Conservation (phyloP, 2,797 vertebrate species). For the Lepilemur septentrionalis region DNA sequence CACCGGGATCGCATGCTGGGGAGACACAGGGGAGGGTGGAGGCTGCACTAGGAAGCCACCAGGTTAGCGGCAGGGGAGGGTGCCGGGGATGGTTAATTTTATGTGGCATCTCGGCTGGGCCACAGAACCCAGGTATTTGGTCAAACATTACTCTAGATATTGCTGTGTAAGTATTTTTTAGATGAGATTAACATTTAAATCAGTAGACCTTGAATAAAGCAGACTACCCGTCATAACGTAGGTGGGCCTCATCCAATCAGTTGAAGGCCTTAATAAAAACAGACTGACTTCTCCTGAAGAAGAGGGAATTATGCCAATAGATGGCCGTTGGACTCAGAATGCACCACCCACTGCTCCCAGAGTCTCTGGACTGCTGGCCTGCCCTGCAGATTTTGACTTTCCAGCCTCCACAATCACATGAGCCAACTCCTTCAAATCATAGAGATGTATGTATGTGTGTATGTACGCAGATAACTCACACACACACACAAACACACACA, state of each 20-base stretch:
- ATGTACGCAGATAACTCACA: background rate
- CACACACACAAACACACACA: background rate
- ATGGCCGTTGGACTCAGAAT: background rate
- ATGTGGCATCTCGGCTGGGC: background rate
- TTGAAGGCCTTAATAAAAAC: background rate
- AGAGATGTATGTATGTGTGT: background rate
- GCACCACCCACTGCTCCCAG: background rate
- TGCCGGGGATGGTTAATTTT: background rate
- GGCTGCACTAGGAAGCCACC: background rate
- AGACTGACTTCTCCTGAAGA: background rate
- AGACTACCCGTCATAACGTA: background rate
- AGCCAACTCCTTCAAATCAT: background rate
- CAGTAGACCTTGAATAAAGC: background rate
- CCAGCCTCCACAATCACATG: background rate
- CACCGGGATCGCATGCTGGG: too few relatives aligned
- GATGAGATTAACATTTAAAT: background rate
- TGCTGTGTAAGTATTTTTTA: background rate
- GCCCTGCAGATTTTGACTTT: background rate
- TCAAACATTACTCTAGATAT: background rate
- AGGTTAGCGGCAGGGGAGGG: background rate
- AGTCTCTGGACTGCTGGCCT: background rate
- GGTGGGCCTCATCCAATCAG: background rate
- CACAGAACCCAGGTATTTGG: background rate
- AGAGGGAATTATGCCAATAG: background rate
- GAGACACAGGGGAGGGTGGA: background rate